phyloP scores from a whole-genome alignment of 2,888 invertebrate genomes.

The Microctonus aethiopoides region DNA sequence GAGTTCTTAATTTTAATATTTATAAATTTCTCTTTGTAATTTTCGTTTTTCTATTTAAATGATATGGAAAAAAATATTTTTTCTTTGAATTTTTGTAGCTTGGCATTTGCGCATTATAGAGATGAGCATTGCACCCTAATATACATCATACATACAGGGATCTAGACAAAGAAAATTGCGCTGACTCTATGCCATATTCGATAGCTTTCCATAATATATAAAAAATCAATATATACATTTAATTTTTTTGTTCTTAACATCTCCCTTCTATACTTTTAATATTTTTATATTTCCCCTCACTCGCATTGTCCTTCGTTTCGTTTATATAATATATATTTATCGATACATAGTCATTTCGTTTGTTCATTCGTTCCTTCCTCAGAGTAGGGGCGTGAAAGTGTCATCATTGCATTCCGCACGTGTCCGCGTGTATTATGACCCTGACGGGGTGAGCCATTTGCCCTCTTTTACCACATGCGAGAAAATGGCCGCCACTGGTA shows the following conservation, averaged over 20 bases:
- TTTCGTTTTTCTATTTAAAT: too few species aligned
- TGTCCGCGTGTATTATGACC: constrained; percentile 19
- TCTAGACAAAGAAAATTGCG: too few species aligned
- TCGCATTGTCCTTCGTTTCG: background rate
- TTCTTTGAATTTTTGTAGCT: too few species aligned
- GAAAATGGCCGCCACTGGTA: constrained; percentile 13
- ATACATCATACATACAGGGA: too few species aligned
- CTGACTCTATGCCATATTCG: too few species aligned
- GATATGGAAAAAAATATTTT: too few species aligned
- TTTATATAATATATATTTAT: background rate
- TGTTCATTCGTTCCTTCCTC: background rate
- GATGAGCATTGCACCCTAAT: too few species aligned
- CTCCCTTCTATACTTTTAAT: background rate
- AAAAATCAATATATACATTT: too few species aligned
- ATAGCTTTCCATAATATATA: too few species aligned
- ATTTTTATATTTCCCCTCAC: background rate
- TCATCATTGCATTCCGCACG: constrained; percentile 28
- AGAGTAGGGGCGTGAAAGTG: constrained; percentile 14
- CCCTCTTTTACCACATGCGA: constrained; percentile 16
- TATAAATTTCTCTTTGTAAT: too few species aligned
- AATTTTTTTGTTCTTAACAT: background rate
- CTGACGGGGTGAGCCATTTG: constrained; percentile 13
- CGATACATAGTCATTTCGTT: background rate
- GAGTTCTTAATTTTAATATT: too few species aligned
- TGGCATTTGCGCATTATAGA: too few species aligned